Evolutionary conservation across 2,113 vertebrate species (phyloP).

Genomic region (Dolichallabes microphthalmus): DNA sequence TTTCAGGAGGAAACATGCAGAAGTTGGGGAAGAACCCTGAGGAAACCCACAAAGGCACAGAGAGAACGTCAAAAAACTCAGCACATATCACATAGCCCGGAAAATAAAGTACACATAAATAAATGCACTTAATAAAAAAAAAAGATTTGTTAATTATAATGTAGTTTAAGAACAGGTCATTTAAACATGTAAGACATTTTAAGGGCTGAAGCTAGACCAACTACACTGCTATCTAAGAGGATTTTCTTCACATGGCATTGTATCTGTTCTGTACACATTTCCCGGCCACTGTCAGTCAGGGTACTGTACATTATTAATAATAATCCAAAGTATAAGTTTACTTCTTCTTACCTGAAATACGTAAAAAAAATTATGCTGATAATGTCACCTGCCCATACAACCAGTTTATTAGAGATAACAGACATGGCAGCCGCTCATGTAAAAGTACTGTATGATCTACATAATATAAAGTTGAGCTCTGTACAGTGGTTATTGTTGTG

Average conservation of each 20-base stretch:
- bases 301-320: neutral
- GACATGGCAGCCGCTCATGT: neutral
- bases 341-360: neutral
- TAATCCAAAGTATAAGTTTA: neutral
- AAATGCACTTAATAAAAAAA: neutral
- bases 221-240: constrained; percentile 25
- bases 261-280: neutral
- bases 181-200: neutral
- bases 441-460: neutral
- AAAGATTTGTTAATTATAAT: neutral
- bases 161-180: neutral
- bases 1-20: neutral
- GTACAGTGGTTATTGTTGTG: neutral
- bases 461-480: neutral
- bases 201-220: no score
- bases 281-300: neutral
- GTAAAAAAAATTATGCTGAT: no score
- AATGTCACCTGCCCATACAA: neutral
- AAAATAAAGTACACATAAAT: neutral
- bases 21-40: neutral
- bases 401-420: neutral
- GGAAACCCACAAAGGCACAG: neutral
- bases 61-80: neutral
- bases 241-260: neutral
- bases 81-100: neutral